Conservation (phyloP, 2,113 vertebrate species). For the Osmerus eperlanus region DNA sequence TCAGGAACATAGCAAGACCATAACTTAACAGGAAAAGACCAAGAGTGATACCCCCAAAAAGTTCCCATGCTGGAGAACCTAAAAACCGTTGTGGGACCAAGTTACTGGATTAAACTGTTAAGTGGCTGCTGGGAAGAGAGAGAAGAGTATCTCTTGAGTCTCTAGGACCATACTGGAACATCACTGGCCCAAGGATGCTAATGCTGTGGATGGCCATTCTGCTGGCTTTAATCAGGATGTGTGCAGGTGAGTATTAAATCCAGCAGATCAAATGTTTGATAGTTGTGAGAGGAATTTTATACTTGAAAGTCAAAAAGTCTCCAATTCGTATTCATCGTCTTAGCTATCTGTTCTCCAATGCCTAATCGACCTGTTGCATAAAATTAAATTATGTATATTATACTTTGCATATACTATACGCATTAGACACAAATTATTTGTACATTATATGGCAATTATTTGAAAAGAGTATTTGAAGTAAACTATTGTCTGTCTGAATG, state of each 20-base stretch:
- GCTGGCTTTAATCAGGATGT: slow-evolving; percentile 55
- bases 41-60: neutral
- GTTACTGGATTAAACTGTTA: slow-evolving; percentile 14
- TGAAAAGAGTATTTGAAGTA: too few species aligned
- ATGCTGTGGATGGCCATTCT: slow-evolving; percentile 50
- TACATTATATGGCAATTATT: too few species aligned
- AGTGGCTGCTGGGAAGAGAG: slow-evolving; percentile 3
- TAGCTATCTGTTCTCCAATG: too few species aligned
- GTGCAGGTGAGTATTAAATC: slow-evolving; percentile 57
- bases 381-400: too few species aligned
- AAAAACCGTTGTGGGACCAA: neutral
- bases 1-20: slow-evolving; percentile 8
- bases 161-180: neutral
- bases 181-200: slow-evolving; percentile 38
- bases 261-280: neutral
- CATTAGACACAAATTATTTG: too few species aligned
- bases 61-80: slow-evolving; percentile 4
- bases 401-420: too few species aligned
- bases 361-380: too few species aligned
- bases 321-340: too few species aligned
- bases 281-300: neutral
- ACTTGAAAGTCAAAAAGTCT: too few species aligned
- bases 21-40: slow-evolving; percentile 2
- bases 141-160: neutral
- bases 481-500: too few species aligned